phyloP scores from a whole-genome alignment of 2,113 vertebrate species.

The Trichomycterus rosablanca region DNA sequence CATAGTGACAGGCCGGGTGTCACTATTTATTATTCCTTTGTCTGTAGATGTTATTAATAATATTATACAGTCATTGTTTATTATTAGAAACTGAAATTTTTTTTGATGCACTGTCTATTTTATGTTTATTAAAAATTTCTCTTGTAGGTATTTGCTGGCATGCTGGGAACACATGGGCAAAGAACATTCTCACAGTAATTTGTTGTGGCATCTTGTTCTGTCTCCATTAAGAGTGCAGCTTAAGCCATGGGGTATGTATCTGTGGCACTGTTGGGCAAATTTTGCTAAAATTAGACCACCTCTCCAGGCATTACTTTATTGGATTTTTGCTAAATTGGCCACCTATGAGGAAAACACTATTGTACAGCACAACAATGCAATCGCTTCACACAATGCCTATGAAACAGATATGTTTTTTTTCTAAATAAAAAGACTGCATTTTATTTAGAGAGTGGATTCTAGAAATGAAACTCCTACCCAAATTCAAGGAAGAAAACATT shows the following conservation, averaged over 20 bases:
- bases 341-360: constrained; percentile 23
- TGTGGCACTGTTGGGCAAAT: neutral
- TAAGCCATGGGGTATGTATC: constrained; percentile 8
- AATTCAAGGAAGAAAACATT: neutral
- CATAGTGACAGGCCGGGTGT: too few relatives aligned
- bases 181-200: neutral
- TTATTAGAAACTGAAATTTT: too few relatives aligned
- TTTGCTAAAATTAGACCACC: neutral
- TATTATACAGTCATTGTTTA: too few relatives aligned
- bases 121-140: too few relatives aligned
- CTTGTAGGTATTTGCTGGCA: neutral
- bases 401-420: neutral
- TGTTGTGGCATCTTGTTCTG: too few relatives aligned
- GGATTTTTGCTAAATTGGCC: constrained; percentile 20
- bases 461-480: neutral
- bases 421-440: neutral
- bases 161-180: constrained; percentile 10
- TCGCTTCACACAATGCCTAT: neutral
- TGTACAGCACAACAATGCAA: constrained; percentile 14
- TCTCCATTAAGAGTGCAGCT: constrained; percentile 9
- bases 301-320: constrained; percentile 3
- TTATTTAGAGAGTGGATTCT: too few relatives aligned
- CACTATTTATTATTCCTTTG: too few relatives aligned
- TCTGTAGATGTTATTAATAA: too few relatives aligned
- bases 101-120: too few relatives aligned